Conservation (phyloP, 2,888 invertebrate genomes). For the Octodonta nipae region DNA sequence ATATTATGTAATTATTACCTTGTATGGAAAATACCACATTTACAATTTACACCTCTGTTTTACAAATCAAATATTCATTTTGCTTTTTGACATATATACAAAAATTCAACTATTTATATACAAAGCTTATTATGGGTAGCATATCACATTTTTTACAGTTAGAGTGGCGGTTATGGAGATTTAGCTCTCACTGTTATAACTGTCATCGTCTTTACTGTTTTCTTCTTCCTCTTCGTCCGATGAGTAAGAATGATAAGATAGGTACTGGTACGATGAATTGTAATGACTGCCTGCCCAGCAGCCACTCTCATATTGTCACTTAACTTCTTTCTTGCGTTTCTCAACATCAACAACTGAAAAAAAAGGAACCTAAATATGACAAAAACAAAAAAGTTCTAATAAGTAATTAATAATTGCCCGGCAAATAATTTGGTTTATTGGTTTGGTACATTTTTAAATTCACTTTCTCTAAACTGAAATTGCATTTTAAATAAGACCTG, state of each 20-base stretch:
- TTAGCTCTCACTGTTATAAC: constrained; percentile 14
- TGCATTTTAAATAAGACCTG: too few relatives aligned
- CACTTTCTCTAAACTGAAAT: too few relatives aligned
- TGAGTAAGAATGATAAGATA: constrained; percentile 9
- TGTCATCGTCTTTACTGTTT: constrained; percentile 16
- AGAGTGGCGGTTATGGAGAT: constrained; percentile 15
- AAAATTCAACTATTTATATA: constrained; percentile 17
- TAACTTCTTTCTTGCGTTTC: constrained; percentile 36
- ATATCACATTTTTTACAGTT: constrained; percentile 35
- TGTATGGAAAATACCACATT: constrained; percentile 32
- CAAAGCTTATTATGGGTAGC: constrained; percentile 20
- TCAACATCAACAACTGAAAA: constrained; percentile 33
- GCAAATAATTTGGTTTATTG: too few relatives aligned
- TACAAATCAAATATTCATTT: background rate
- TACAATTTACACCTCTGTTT: constrained; percentile 25
- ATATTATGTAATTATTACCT: constrained; percentile 23
- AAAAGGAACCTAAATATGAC: too few relatives aligned
- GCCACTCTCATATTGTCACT: constrained; percentile 37
- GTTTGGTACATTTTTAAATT: too few relatives aligned
- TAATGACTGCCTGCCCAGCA: constrained; percentile 26
- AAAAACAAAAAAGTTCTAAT: too few relatives aligned
- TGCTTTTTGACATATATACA: constrained; percentile 24
- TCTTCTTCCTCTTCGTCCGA: too few relatives aligned
- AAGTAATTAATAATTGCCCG: too few relatives aligned
- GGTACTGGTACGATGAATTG: too few relatives aligned